Evolutionary conservation across 2,113 vertebrate genomes (phyloP).

Genomic region (Grammomys surdaster): DNA sequence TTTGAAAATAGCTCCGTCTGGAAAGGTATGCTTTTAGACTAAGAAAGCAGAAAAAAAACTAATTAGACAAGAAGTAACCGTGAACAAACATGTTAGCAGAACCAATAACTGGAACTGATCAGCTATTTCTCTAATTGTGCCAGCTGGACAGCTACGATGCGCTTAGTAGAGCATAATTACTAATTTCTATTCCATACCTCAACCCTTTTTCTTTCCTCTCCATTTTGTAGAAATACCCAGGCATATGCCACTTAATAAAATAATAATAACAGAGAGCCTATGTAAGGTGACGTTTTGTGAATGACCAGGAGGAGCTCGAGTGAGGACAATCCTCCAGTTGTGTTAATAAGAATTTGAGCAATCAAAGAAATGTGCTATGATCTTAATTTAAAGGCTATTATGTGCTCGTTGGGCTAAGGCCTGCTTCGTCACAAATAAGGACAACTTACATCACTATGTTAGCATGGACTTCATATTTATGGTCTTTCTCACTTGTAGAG

Average conservation of each 20-base stretch:
- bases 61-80: slow-evolving; percentile 90
- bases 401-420: slow-evolving; percentile 71
- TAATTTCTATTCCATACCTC: slow-evolving; percentile 78
- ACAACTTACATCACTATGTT: slow-evolving; percentile 73
- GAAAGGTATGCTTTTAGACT: slow-evolving; percentile 89
- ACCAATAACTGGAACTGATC: slow-evolving; percentile 92
- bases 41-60: slow-evolving; percentile 89
- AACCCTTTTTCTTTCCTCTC: slow-evolving; percentile 73
- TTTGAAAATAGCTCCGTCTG: slow-evolving; percentile 87
- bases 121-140: slow-evolving; percentile 91
- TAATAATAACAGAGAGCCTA: slow-evolving; percentile 76
- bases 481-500: slow-evolving; percentile 81
- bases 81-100: slow-evolving; percentile 91
- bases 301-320: slow-evolving; percentile 83
- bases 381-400: slow-evolving; percentile 83
- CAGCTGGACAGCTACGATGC: slow-evolving; percentile 86
- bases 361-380: slow-evolving; percentile 85
- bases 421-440: slow-evolving; percentile 70
- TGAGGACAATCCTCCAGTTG: slow-evolving; percentile 74
- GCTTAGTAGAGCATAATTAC: slow-evolving; percentile 88
- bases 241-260: slow-evolving; percentile 83
- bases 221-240: slow-evolving; percentile 78
- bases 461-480: slow-evolving; percentile 33
- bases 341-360: slow-evolving; percentile 84
- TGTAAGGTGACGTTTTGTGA: slow-evolving; percentile 79